A percentile compares a stretch with the other conserved stretches of the same genome.
Evolutionary conservation across 2,888 invertebrate species (phyloP).

Genomic region (Ferdinandea cuprea): DNA sequence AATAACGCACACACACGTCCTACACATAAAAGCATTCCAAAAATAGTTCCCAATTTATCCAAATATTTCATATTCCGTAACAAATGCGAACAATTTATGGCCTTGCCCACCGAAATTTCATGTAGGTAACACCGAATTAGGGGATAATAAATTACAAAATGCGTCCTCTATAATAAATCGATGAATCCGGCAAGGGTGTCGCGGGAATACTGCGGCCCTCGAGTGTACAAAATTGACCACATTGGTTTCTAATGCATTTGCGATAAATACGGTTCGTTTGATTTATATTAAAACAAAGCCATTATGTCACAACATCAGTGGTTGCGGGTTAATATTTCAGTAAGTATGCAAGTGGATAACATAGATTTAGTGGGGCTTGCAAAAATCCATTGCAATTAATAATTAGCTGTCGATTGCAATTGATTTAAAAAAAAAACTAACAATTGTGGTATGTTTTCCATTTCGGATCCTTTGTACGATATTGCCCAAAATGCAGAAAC

Average conservation of each 20-base stretch:
- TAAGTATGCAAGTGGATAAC: no score
- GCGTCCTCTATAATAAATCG: background rate
- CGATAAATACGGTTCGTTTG: background rate
- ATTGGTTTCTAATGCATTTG: background rate
- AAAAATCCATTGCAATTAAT: no score
- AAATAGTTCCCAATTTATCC: background rate
- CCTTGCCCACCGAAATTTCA: background rate
- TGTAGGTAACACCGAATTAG: background rate
- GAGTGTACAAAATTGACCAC: no score
- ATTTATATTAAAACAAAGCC: no score
- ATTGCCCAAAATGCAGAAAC: no score
- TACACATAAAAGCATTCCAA: background rate
- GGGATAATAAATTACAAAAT: background rate
- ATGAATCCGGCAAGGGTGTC: background rate
- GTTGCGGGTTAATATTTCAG: no score
- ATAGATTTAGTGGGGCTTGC: no score
- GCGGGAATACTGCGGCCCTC: background rate
- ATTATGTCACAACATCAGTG: no score
- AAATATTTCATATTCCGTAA: constrained; percentile 3
- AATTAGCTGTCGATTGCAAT: no score
- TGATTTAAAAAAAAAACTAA: no score
- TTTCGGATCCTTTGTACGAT: no score
- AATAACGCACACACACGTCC: background rate
- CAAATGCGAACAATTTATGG: background rate
- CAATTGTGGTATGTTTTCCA: no score